Percentiles rank a stretch among this genome's conserved stretches.
Conservation (phyloP, 2,797 vertebrate species). For the Amblyopsis hoosieri region DNA sequence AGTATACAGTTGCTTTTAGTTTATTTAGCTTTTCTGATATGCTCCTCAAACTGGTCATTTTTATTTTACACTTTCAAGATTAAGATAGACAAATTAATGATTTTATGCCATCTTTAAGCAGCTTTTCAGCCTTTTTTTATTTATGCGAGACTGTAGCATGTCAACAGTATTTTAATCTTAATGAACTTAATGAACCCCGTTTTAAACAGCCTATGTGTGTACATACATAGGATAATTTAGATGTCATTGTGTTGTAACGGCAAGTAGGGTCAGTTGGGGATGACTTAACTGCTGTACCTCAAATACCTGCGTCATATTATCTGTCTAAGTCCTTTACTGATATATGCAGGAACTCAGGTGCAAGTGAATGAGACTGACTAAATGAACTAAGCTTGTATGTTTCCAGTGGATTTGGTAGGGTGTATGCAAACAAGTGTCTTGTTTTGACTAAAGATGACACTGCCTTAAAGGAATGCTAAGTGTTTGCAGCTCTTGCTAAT, state of each 20-base stretch:
- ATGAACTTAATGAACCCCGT: slow-evolving; percentile 50
- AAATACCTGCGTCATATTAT: slow-evolving; percentile 28
- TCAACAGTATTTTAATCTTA: slow-evolving; percentile 62
- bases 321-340: slow-evolving; percentile 42
- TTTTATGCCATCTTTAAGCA: slow-evolving; percentile 56
- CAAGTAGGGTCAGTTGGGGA: slow-evolving; percentile 24
- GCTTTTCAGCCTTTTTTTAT: slow-evolving; percentile 54
- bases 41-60: slow-evolving; percentile 63
- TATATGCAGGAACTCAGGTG: slow-evolving; percentile 74
- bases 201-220: slow-evolving; percentile 31
- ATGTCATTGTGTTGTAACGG: slow-evolving; percentile 38
- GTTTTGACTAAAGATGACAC: slow-evolving; percentile 34
- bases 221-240: slow-evolving; percentile 39
- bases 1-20: slow-evolving; percentile 61
- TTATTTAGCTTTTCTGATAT: slow-evolving; percentile 47
- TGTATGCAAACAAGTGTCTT: slow-evolving; percentile 26
- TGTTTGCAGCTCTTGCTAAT: too few relatives aligned
- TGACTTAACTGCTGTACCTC: slow-evolving; percentile 46
- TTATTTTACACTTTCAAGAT: slow-evolving; percentile 66
- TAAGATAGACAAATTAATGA: slow-evolving; percentile 25
- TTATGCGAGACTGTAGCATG: slow-evolving; percentile 54
- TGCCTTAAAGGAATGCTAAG: slow-evolving; percentile 12
- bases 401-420: slow-evolving; percentile 30
- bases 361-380: slow-evolving; percentile 62
- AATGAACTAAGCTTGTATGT: slow-evolving; percentile 73